These are phyloP conservation scores for Actenoides hombroni DNA, from an alignment of 2,113 vertebrate species.

Conservation along the genomic window DNA sequence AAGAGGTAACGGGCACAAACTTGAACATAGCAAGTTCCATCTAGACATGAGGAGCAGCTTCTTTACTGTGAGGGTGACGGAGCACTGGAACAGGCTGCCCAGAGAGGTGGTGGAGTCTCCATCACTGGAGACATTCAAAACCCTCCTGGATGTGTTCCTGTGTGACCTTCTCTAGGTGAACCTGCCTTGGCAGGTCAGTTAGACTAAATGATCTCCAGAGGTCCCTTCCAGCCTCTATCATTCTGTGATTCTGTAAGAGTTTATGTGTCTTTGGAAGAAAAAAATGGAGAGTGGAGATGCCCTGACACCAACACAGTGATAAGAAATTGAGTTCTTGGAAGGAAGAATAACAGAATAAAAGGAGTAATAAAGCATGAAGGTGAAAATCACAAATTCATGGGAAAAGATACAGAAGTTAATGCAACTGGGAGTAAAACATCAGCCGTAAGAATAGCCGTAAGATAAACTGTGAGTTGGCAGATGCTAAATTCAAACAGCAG, in stretches of 20 bases:
- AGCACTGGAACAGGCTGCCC: too few relatives aligned
- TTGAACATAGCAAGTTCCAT: too few relatives aligned
- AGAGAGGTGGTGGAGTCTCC: too few relatives aligned
- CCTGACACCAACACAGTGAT: neutral
- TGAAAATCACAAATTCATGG: neutral
- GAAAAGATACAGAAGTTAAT: neutral
- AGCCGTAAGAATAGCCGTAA: neutral
- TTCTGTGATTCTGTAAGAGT: neutral
- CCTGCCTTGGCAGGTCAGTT: too few relatives aligned
- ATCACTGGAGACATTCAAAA: too few relatives aligned
- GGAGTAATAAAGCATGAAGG: neutral
- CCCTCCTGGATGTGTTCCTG: too few relatives aligned
- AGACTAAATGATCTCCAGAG: too few relatives aligned
- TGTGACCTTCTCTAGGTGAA: too few relatives aligned
- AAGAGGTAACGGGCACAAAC: too few relatives aligned
- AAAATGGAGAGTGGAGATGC: neutral
- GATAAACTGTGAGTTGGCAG: neutral
- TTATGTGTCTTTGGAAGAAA: neutral
- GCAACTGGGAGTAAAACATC: neutral
- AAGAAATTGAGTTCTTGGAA: slow-evolving; percentile 7
- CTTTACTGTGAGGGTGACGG: too few relatives aligned
- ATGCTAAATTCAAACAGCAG: neutral
- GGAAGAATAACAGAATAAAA: neutral
- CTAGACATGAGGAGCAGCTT: too few relatives aligned
- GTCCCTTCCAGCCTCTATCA: too few relatives aligned